A percentile compares a stretch with the other conserved stretches of the same genome.
Conservation (phyloP, 2,888 invertebrate genomes). For the Ctena decussata region DNA sequence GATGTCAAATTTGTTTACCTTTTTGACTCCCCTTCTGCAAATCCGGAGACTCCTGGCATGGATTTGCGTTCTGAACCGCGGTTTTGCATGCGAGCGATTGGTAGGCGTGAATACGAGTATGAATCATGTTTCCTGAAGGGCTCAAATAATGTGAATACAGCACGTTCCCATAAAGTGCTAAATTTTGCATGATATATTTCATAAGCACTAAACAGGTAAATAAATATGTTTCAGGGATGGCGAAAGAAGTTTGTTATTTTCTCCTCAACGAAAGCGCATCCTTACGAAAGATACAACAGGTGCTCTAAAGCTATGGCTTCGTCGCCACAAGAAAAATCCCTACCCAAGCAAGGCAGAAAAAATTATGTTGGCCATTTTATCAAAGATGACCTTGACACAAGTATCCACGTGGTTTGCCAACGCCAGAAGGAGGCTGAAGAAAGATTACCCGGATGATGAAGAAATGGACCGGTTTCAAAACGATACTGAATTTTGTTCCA, state of each 20-base stretch:
- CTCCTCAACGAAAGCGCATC: not conserved
- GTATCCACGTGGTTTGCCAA: slow-evolving; percentile 96
- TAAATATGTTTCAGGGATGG: not conserved
- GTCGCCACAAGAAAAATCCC: slow-evolving; percentile 4
- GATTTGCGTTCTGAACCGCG: too few species aligned
- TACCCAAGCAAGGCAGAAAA: not conserved
- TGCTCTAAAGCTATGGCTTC: not conserved
- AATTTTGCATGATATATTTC: too few species aligned
- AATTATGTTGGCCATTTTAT: not conserved
- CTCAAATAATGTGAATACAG: too few species aligned
- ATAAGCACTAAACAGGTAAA: too few species aligned
- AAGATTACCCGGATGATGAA: slow-evolving; percentile 91
- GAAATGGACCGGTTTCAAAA: not conserved
- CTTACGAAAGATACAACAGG: not conserved
- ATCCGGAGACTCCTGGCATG: too few species aligned
- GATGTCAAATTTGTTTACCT: too few species aligned
- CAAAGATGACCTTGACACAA: slow-evolving; percentile 4
- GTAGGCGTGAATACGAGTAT: too few species aligned
- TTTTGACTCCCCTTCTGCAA: too few species aligned
- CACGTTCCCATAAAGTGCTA: too few species aligned
- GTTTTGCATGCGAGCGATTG: too few species aligned
- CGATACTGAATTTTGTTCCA: not conserved
- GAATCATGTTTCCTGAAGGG: too few species aligned
- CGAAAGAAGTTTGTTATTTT: not conserved
- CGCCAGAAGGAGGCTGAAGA: slow-evolving; percentile 96